Evolutionary conservation across 1,140 invertebrate species (phyloP), one percentile per base, ranked within the genome.

Genomic region (Drosophila triauraria): DNA sequence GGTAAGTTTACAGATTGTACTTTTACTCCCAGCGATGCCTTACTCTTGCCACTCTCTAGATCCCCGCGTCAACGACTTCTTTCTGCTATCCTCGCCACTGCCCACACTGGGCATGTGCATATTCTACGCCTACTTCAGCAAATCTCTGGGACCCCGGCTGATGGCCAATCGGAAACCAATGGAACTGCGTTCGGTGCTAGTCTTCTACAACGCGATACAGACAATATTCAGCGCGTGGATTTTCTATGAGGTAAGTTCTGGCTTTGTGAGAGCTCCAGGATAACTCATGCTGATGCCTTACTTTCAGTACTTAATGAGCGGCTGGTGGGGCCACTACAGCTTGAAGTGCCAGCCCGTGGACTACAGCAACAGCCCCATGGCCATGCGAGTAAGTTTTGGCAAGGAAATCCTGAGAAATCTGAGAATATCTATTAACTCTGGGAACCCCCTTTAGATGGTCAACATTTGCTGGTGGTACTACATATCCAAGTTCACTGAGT

Each of bases 381-480:
- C 97, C 23, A 94, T 98, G 91, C 95, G 97, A 93, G 97, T 98
- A 94, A 95, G 96, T 95, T 46, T 35, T 4, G 6, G 17, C 12
- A 4, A 4, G 15, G 0, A 40, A 27, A 23, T 47, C 1, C 12
- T n/a, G n/a, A n/a, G n/a, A n/a, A n/a, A n/a, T 10, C 13, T 17
- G 4, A 12, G 2, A 27, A 25, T 20, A 9, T 25, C 1, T 4
- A 25, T 15, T 57, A 15, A 43, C 47, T 3, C 6, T 13, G 17
- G 4, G 8, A n/a, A 62, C 38, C 56, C 78, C 12, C 42, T 25
- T 6, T 56, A 97, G 97, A 99, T 99, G 97, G 97, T 97, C 4
- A 95, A 95, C 76, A 97, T 97, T 30, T 97, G 98, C 91, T 99
- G 98, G 97, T 98, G 97, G 98, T 99, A 99, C 93, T 99, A 98